Evolutionary conservation across 2,888 invertebrate species (phyloP), one percentile per base, ranked within the genome.

Genomic region (Zelleria hepariella): DNA sequence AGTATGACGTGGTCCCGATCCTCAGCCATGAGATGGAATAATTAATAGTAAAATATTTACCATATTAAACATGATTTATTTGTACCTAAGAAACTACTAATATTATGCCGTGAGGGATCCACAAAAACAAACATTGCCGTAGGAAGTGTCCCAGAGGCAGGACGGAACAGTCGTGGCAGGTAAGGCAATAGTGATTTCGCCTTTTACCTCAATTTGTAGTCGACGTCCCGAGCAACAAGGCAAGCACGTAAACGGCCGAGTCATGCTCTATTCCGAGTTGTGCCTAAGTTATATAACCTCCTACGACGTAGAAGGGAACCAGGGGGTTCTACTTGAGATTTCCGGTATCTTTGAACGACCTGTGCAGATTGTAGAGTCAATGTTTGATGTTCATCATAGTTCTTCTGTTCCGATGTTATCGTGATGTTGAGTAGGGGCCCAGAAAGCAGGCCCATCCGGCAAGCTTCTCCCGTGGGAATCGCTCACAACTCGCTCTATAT

Each of bases 241-340:
- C 32, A 62, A 62, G 64, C 60, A 56, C 42, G 51, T 18, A 60
- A 65, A 65, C 61, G 64, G 67, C 59, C 64, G 58, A 67, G 66
- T 68, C 69, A 68, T 67, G 66, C 65, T 59, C 32, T 42, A 42
- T 62, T 60, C 58, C 49, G 58, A 62, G 58, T 61, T 65, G 61
- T 60, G 58, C 42, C 51, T 42, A 42, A 42, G 32, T 42, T 42
- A 15, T 15, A 2, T 42, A 42, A 42, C 32, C 15, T 42, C 32
- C 15, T 42, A 3, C 32, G 4, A 42, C 15, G 32, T 32, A 32
- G 10, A 10, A 10, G 2, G 1, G 1, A 10, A 42, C 15, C 10
- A 4, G 32, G 15, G 3, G 32, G 32, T 42, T 42, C 32, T 42
- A 42, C 32, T 42, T 15, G 32, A 15, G 2, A 42, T 10, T 42